Evolutionary conservation across 2,888 invertebrate species (phyloP).

Genomic region (Eristalinus sepulchralis): DNA sequence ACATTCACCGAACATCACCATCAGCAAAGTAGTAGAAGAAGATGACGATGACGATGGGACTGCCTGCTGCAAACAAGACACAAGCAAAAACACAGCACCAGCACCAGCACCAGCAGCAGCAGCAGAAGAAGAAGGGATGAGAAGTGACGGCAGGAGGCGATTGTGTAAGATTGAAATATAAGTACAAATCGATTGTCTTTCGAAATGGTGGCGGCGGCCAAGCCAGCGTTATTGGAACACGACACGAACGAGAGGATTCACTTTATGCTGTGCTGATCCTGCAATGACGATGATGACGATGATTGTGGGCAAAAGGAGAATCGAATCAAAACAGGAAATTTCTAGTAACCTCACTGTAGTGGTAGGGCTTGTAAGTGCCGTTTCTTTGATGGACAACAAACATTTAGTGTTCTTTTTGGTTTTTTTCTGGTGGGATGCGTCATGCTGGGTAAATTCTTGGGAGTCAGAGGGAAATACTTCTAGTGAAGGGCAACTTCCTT

Average conservation of each 20-base stretch:
- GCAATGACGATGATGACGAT: conserved; percentile 20
- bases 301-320: conserved; percentile 20
- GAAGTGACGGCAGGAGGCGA: conserved; percentile 20
- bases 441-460: neutral
- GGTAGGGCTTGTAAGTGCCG: conserved; percentile 11
- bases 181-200: conserved; percentile 70
- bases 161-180: conserved; percentile 70
- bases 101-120: too few species aligned
- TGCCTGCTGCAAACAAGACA: neutral
- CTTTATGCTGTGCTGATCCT: conserved; percentile 62
- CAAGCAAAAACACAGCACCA: neutral
- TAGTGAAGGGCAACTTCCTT: too few species aligned
- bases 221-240: neutral
- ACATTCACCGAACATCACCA: neutral
- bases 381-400: neutral
- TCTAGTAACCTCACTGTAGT: conserved; percentile 33
- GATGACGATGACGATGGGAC: neutral
- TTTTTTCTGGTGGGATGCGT: neutral
- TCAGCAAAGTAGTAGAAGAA: neutral
- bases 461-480: neutral
- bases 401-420: neutral
- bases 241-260: conserved; percentile 24
- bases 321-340: conserved; percentile 49
- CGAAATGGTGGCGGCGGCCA: conserved; percentile 9
- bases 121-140: conserved; percentile 4